phyloP scores from a whole-genome alignment of 1,140 invertebrate species.

The Neodiprion virginianus region DNA sequence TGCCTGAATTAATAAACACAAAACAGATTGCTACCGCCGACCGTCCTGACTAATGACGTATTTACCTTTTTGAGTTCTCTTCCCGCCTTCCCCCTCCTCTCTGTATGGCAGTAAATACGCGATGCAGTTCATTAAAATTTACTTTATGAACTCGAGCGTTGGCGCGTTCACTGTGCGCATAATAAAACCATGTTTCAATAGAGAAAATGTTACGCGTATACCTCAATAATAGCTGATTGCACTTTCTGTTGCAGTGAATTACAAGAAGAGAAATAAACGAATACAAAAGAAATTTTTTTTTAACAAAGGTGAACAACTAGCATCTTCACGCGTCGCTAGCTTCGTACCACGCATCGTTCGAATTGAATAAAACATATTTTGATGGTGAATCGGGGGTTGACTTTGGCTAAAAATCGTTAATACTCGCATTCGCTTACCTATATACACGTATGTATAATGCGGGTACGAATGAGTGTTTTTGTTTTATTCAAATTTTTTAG shows the following conservation, averaged over 20 bases:
- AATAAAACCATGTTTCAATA: conserved; percentile 53
- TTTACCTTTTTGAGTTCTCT: conserved; percentile 47
- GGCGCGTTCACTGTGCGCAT: conserved; percentile 49
- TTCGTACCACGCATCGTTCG: no score
- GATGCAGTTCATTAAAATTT: conserved; percentile 58
- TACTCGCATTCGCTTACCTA: neutral
- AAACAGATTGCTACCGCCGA: conserved; percentile 31
- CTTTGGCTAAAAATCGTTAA: no score
- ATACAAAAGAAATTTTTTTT: no score
- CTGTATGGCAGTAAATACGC: conserved; percentile 22
- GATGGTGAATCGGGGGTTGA: no score
- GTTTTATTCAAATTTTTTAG: neutral
- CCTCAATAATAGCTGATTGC: conserved; percentile 37
- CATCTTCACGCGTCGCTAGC: no score
- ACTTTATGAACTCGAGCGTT: conserved; percentile 52
- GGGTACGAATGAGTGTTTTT: neutral
- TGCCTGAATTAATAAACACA: conserved; percentile 50
- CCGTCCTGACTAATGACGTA: conserved; percentile 54
- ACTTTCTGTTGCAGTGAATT: conserved; percentile 7
- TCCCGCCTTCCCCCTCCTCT: neutral
- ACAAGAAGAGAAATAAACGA: neutral
- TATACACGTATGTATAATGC: no score
- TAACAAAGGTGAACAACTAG: no score
- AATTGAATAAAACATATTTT: no score
- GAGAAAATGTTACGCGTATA: conserved; percentile 28